Conservation (phyloP, 2,888 invertebrate genomes). For the Sisyra terminalis region DNA sequence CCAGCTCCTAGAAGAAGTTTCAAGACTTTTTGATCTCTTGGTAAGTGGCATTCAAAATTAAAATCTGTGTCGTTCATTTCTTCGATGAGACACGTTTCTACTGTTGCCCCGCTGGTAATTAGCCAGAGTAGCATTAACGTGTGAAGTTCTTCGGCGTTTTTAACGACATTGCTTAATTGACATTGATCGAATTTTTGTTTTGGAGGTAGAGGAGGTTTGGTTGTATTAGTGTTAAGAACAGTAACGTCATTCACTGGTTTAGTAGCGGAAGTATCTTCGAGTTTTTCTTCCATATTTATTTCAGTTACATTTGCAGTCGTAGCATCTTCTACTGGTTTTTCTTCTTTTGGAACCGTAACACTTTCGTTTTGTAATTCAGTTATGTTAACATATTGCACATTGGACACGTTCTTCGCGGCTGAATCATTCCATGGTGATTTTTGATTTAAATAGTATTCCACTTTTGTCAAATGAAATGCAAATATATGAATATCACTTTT, state of each 20-base stretch:
- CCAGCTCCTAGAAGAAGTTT: conserved; percentile 61
- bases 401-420: conserved; percentile 1
- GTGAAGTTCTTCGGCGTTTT: conserved; percentile 34
- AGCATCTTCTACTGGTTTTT: neutral
- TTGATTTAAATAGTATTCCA: conserved; percentile 43
- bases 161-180: conserved; percentile 6
- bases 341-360: neutral
- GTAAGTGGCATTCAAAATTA: conserved; percentile 38
- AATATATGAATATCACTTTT: conserved; percentile 61
- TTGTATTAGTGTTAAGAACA: conserved; percentile 11
- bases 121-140: conserved; percentile 63
- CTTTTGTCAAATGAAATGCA: conserved; percentile 48
- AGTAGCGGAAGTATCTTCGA: conserved; percentile 1
- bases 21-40: conserved; percentile 52
- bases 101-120: conserved; percentile 46
- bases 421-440: conserved; percentile 19
- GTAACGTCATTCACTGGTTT: conserved; percentile 5
- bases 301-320: conserved; percentile 1
- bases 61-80: conserved; percentile 27
- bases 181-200: conserved; percentile 6
- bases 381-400: conserved; percentile 5
- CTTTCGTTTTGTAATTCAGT: conserved; percentile 3
- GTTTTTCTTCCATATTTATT: neutral
- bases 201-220: conserved; percentile 8
- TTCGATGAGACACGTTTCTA: conserved; percentile 37